phyloP scores from a whole-genome alignment of 2,888 invertebrate genomes.

The Campopleginae sp. region DNA sequence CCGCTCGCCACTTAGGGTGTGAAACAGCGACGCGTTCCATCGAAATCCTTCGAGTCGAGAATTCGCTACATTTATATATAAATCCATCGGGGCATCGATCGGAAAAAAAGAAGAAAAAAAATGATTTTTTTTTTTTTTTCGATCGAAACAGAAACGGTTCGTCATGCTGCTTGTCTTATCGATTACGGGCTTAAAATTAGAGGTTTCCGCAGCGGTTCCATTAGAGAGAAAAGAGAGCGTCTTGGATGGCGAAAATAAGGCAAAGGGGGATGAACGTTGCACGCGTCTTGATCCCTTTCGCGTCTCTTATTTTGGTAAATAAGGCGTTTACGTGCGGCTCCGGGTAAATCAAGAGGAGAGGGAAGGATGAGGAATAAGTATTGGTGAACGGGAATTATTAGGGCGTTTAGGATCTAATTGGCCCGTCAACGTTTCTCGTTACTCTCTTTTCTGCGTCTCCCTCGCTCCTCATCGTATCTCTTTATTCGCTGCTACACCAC shows the following conservation, averaged over 20 bases:
- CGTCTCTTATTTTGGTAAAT: conserved; percentile 38
- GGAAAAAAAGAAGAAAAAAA: neutral
- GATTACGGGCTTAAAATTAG: conserved; percentile 70
- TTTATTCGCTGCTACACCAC: conserved; percentile 46
- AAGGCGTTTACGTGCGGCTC: conserved; percentile 36
- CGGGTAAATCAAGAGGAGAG: conserved; percentile 38
- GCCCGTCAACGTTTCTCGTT: conserved; percentile 82
- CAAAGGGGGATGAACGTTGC: conserved; percentile 41
- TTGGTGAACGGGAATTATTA: conserved; percentile 74
- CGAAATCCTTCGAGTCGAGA: conserved; percentile 70
- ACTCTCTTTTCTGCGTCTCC: conserved; percentile 68
- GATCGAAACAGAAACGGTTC: neutral
- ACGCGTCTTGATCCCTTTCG: conserved; percentile 51
- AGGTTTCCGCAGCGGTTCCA: conserved; percentile 67
- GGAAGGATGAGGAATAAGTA: conserved; percentile 30
- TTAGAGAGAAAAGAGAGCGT: conserved; percentile 59
- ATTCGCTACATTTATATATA: conserved; percentile 9
- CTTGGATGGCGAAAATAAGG: neutral
- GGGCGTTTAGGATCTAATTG: conserved; percentile 81
- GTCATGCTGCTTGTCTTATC: conserved; percentile 57
- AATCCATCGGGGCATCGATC: conserved; percentile 27
- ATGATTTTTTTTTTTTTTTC: too few relatives aligned
- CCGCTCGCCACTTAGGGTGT: conserved; percentile 81
- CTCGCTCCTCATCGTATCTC: conserved; percentile 40
- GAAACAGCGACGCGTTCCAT: conserved; percentile 80